Base-by-base conservation (phyloP, 1,140 invertebrate genomes). In the Drosophila orosa region DNA sequence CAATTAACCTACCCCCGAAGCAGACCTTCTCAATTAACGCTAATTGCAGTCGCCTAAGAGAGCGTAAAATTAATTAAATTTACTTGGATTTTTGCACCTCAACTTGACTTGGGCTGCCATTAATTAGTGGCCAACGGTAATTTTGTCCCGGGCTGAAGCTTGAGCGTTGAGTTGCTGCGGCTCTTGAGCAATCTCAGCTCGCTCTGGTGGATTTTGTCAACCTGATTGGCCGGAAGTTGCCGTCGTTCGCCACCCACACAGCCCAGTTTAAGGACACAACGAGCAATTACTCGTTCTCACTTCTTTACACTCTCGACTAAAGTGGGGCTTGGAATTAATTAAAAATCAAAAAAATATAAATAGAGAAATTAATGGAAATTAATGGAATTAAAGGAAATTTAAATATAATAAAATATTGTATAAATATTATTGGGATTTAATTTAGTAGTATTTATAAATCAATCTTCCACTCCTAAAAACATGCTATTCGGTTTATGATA, bases 11-110 rank as follows among this genome's bases (percentile, higher is more conserved):
- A 62, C 65, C 65, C 52, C 22, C 35, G 24, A 27, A 19, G 12
- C 31, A 40, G 19, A 27, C 25, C 17, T 10, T 24, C 45, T 27
- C 65, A 68, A 66, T 68, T 66, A 33, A 42, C 71, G 19, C 50
- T 74, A 74, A 55, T 74, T 55, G 55, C 62, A 29, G 45, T 19
- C 52, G 67, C 31, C 61, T 44, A 87, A 89, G 59, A 77, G 67
- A 31, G 79, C 83, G 79, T 79, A 62, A 87, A 87, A 87, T 87
- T 87, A 87, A 87, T 87, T 87, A 89, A 89, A 77, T 87, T 80
- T 89, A 61, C 62, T 59, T 47, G 27, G 48, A 69, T 63, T 83
- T 79, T 68, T 79, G 75, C 81, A 85, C 78, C 82, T 86, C 62
- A 78, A 76, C 55, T 84, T 52, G 65, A 52, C 29, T 52, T 39